phyloP scores from a whole-genome alignment of 2,888 invertebrate species.

The Lepeophtheirus nordmannii region DNA sequence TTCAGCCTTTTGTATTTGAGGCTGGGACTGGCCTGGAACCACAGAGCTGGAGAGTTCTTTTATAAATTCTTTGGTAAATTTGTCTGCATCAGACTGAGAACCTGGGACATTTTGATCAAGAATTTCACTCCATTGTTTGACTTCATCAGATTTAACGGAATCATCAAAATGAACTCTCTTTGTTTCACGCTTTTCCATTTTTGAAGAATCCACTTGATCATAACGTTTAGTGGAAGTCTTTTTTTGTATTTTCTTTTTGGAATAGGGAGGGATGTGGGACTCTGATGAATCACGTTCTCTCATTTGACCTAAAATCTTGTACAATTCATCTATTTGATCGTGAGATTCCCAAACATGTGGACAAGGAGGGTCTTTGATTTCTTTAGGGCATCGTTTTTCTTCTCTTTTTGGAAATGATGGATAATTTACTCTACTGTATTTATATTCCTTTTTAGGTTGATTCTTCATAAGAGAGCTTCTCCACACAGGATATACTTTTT shows the following conservation, averaged over 20 bases:
- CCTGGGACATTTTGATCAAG: constrained; percentile 16
- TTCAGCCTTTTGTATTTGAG: background rate
- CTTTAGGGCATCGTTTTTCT: constrained; percentile 58
- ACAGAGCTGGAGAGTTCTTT: background rate
- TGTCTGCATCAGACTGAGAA: constrained; percentile 14
- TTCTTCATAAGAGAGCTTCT: background rate
- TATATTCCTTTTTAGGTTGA: background rate
- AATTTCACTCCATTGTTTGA: constrained; percentile 5
- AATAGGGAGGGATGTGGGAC: background rate
- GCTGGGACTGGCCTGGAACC: background rate
- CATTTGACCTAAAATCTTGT: constrained; percentile 5
- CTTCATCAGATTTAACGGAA: background rate
- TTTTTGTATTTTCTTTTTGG: background rate
- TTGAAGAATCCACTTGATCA: background rate
- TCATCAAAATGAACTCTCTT: background rate
- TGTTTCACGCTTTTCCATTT: background rate
- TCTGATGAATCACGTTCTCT: constrained; percentile 1
- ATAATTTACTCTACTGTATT: background rate
- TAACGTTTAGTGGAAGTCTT: background rate
- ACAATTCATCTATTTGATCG: constrained; percentile 17
- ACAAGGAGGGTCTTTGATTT: constrained; percentile 46
- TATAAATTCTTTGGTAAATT: constrained; percentile 21
- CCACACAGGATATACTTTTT: constrained; percentile 18
- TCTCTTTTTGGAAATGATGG: constrained; percentile 46
- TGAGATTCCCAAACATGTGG: constrained; percentile 35